Evolutionary conservation across 1,140 invertebrate genomes (phyloP).

Genomic region (Macrobrachium rosenbergii): DNA sequence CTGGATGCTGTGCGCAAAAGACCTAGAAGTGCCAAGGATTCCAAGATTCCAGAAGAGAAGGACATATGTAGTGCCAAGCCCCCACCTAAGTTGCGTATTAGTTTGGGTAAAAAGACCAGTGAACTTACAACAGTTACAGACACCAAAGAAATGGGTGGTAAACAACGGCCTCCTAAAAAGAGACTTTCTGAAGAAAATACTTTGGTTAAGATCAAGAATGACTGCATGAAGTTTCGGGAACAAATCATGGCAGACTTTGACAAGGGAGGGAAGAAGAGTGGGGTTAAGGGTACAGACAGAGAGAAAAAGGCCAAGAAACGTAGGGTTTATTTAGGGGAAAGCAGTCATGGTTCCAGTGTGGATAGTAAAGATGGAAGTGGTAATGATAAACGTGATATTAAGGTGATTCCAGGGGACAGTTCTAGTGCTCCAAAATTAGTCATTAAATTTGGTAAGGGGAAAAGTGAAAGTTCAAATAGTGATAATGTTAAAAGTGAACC

Average conservation of each 20-base stretch:
- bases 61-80: constrained; percentile 35
- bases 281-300: constrained; percentile 75
- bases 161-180: constrained; percentile 82
- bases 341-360: neutral
- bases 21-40: constrained; percentile 55
- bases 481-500: constrained; percentile 21
- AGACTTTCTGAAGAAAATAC: constrained; percentile 73
- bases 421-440: constrained; percentile 56
- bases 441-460: constrained; percentile 40
- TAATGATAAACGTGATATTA: constrained; percentile 40
- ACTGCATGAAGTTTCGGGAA: constrained; percentile 89
- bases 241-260: constrained; percentile 85
- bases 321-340: constrained; percentile 68
- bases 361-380: constrained; percentile 41
- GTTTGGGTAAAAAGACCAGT: constrained; percentile 64
- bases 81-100: constrained; percentile 66
- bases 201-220: constrained; percentile 83
- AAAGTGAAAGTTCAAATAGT: constrained; percentile 41
- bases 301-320: constrained; percentile 67
- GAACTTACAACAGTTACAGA: constrained; percentile 57
- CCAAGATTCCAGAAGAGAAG: constrained; percentile 67
- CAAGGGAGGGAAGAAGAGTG: constrained; percentile 59
- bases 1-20: constrained; percentile 66
- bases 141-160: constrained; percentile 70
- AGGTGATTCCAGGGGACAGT: constrained; percentile 46